These are phyloP conservation scores for Lordiphosa clarofinis DNA, from an alignment of 1,140 invertebrate genomes.

Conservation along the genomic window DNA sequence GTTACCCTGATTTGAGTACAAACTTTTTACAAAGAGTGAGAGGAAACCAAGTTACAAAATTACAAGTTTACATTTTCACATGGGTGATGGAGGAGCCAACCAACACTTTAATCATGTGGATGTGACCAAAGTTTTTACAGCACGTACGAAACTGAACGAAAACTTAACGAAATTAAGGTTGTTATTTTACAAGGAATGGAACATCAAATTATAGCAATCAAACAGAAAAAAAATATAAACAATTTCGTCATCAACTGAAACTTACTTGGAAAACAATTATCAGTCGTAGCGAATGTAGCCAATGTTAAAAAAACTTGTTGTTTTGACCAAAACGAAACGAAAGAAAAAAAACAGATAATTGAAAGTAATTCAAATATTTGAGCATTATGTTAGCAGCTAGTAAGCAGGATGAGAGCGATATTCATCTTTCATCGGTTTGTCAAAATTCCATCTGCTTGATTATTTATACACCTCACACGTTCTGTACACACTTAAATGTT, in stretches of 20 bases:
- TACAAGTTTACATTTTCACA: constrained; percentile 8
- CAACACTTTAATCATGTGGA: constrained; percentile 3
- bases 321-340: constrained; percentile 36
- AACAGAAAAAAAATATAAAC: constrained; percentile 35
- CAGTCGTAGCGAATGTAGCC: constrained; percentile 69
- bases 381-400: constrained; percentile 31
- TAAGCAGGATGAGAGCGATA: constrained; percentile 9
- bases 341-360: constrained; percentile 41
- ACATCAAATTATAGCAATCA: constrained; percentile 33
- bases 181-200: constrained; percentile 41
- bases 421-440: constrained; percentile 19
- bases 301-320: constrained; percentile 71
- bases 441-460: constrained; percentile 2
- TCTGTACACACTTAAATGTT: too few species aligned
- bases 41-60: too few species aligned
- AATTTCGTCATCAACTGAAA: constrained; percentile 36
- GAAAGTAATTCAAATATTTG: constrained; percentile 41
- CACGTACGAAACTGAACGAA: constrained; percentile 33
- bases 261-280: constrained; percentile 80
- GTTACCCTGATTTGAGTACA: too few species aligned
- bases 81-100: constrained; percentile 1
- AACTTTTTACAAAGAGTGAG: too few species aligned
- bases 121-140: constrained; percentile 36
- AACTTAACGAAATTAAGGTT: constrained; percentile 41
- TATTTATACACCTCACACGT: constrained; percentile 5